Evolutionary conservation across 92 coral and sea anemone genomes (phyloP).

Genomic region (Parazoanthus swiftii): DNA sequence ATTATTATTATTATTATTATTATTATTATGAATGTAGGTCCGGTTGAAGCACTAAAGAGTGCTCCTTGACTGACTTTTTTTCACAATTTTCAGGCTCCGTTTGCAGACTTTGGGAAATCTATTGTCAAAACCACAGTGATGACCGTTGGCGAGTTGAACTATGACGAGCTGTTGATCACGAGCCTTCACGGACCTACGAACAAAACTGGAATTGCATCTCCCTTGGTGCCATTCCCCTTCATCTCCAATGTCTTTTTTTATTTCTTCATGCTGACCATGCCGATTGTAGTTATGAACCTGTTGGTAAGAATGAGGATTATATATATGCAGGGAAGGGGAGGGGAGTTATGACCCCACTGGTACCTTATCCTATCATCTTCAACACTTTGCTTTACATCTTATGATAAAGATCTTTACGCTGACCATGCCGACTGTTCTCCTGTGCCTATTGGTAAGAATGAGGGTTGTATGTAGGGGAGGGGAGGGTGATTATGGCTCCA

Average conservation of each 20-base stretch:
- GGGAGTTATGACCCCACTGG: background rate
- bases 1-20: too few relatives aligned
- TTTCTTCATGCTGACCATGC: constrained; percentile 48
- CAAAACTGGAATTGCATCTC: constrained; percentile 41
- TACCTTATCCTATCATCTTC: constrained; percentile 20
- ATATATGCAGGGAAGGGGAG: background rate
- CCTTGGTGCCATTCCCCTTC: too few relatives aligned
- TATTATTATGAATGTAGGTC: too few relatives aligned
- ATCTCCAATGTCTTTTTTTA: too few relatives aligned
- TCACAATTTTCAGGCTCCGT: too few relatives aligned
- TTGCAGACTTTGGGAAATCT: constrained; percentile 56
- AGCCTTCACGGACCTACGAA: constrained; percentile 34
- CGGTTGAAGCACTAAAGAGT: too few relatives aligned
- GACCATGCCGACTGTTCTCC: constrained; percentile 52
- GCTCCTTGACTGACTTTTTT: too few relatives aligned
- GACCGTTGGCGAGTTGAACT: constrained; percentile 85
- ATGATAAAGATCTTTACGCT: too few relatives aligned
- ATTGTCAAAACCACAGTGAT: constrained; percentile 69
- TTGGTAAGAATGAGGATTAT: constrained; percentile 55
- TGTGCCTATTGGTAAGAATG: too few relatives aligned
- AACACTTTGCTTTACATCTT: background rate
- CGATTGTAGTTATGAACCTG: constrained; percentile 76
- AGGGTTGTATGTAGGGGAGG: too few relatives aligned
- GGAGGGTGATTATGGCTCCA: constrained; percentile 15
- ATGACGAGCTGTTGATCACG: constrained; percentile 64